Conservation (phyloP, 2,888 invertebrate genomes). For the Hirudinaria manillensis region DNA sequence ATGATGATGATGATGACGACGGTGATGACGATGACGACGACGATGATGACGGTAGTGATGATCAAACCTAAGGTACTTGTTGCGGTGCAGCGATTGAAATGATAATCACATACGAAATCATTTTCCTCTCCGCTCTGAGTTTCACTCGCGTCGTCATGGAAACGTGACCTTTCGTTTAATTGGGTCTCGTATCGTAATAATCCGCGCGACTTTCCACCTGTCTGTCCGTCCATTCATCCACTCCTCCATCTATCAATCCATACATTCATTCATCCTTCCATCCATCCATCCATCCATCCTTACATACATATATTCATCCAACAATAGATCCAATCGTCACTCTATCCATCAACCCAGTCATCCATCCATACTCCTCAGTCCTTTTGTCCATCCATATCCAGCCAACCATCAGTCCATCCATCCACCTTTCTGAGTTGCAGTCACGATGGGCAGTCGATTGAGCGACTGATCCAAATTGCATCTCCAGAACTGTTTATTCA, state of each 20-base stretch:
- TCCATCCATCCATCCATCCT: slow-evolving; percentile 15
- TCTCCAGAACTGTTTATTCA: no score
- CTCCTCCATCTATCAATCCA: not conserved
- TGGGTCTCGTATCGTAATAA: no score
- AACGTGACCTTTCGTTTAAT: no score
- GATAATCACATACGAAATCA: slow-evolving; percentile 11
- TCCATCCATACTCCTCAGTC: no score
- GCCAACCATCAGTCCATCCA: not conserved
- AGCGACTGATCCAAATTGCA: no score
- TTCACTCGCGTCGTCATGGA: no score
- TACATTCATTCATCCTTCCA: not conserved
- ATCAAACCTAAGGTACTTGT: no score
- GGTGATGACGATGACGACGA: not conserved
- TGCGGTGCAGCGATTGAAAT: slow-evolving; percentile 5
- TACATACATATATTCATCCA: not conserved
- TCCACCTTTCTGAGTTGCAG: not conserved
- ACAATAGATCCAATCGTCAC: not conserved
- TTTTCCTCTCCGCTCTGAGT: no score
- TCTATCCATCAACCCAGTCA: not conserved
- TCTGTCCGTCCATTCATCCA: slow-evolving; percentile 15
- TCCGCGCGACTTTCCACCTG: not conserved
- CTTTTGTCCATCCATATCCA: not conserved
- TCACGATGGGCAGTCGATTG: not conserved
- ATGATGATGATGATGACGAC: slow-evolving; percentile 12
- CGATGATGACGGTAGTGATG: not conserved